phyloP scores from a whole-genome alignment of 1,140 invertebrate species.

The Drosophila saltans region DNA sequence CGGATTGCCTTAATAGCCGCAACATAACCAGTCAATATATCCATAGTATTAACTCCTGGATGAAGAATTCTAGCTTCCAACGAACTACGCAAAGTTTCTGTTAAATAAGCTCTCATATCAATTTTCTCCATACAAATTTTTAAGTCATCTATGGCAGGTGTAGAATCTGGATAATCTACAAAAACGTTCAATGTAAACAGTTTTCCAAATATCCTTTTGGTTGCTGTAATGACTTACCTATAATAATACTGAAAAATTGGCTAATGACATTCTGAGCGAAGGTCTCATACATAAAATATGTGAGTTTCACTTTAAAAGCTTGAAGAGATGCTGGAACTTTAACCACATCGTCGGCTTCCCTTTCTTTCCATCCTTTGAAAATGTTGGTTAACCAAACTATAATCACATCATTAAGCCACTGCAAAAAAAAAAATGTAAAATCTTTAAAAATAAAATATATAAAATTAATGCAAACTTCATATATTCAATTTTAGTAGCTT shows the following conservation, averaged over 20 bases:
- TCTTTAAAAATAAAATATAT: too few species aligned
- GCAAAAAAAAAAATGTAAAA: slow-evolving; percentile 33
- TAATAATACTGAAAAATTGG: slow-evolving; percentile 97
- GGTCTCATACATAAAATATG: slow-evolving; percentile 93
- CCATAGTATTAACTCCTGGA: slow-evolving; percentile 97
- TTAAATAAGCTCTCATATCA: slow-evolving; percentile 90
- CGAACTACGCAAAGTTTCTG: slow-evolving; percentile 90
- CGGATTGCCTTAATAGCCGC: slow-evolving; percentile 96
- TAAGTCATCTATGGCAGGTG: slow-evolving; percentile 95
- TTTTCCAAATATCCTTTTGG: background rate
- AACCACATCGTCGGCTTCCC: slow-evolving; percentile 84
- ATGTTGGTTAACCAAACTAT: slow-evolving; percentile 92
- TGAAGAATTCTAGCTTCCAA: slow-evolving; percentile 93
- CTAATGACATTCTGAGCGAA: slow-evolving; percentile 95
- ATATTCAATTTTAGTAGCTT: too few species aligned
- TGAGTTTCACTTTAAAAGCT: slow-evolving; percentile 91
- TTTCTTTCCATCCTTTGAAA: slow-evolving; percentile 86
- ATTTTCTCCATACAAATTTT: slow-evolving; percentile 93
- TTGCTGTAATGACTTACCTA: slow-evolving; percentile 85
- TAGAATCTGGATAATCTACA: slow-evolving; percentile 96
- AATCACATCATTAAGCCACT: slow-evolving; percentile 93
- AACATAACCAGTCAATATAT: slow-evolving; percentile 98
- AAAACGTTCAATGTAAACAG: background rate
- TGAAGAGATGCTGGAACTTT: slow-evolving; percentile 86
- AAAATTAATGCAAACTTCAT: too few species aligned